phyloP scores from a whole-genome alignment of 2,113 vertebrate genomes.

The Centrocercus urophasianus region DNA sequence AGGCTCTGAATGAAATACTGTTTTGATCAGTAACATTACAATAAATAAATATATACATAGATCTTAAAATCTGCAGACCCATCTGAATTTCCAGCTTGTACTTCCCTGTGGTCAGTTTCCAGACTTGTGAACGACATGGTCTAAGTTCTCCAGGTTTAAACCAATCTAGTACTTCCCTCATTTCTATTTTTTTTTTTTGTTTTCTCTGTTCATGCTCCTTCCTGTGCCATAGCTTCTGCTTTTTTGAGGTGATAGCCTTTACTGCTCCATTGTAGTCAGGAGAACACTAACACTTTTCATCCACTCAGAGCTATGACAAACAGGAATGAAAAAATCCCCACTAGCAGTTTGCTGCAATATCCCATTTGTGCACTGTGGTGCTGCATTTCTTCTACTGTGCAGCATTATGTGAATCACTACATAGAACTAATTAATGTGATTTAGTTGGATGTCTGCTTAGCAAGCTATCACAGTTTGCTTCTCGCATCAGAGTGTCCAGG shows the following conservation, averaged over 20 bases:
- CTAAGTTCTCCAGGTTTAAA: background rate
- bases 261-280: background rate
- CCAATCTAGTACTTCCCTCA: background rate
- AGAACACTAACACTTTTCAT: background rate
- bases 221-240: background rate
- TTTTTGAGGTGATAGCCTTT: background rate
- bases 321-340: background rate
- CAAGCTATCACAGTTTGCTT: background rate
- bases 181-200: background rate
- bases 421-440: conserved; percentile 18
- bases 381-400: background rate
- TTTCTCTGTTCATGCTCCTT: background rate
- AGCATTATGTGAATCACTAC: background rate
- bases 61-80: background rate
- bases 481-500: background rate
- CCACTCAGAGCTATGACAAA: background rate
- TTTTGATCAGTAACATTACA: background rate
- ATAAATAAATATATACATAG: background rate
- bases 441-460: background rate
- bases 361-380: background rate
- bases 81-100: background rate
- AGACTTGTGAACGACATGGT: background rate
- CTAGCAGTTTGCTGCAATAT: background rate
- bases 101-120: background rate
- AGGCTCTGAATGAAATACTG: background rate